Conservation (phyloP, 92 coral and sea anemone species). For the Hydrozoanthus gracilis region DNA sequence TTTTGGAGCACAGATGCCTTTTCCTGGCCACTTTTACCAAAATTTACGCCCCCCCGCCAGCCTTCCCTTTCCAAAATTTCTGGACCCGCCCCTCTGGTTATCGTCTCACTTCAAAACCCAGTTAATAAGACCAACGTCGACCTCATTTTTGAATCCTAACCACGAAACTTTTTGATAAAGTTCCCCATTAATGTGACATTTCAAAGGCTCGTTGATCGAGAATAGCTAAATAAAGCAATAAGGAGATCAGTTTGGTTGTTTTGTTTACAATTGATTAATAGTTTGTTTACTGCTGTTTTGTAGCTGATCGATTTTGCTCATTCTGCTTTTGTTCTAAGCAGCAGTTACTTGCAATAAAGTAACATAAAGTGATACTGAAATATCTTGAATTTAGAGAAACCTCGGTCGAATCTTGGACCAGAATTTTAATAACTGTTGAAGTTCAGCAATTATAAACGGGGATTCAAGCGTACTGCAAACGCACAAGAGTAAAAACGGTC, state of each 20-base stretch:
- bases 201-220: neutral
- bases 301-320: neutral
- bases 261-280: neutral
- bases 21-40: neutral
- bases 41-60: neutral
- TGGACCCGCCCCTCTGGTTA: neutral
- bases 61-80: neutral
- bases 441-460: slow-evolving; percentile 1
- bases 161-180: neutral
- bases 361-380: slow-evolving; percentile 14
- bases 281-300: slow-evolving; percentile 5
- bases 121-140: neutral
- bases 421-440: slow-evolving; percentile 11
- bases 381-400: neutral
- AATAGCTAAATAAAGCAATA: slow-evolving; percentile 5
- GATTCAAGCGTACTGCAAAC: neutral
- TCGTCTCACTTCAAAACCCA: neutral
- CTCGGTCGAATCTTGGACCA: slow-evolving; percentile 7
- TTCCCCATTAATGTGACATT: neutral
- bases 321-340: slow-evolving; percentile 4
- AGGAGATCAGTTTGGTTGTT: neutral
- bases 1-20: no score
- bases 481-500: neutral
- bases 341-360: slow-evolving; percentile 16
- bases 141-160: slow-evolving; percentile 5